These are phyloP conservation scores for Hydropsyche tenuis DNA, from an alignment of 1,140 invertebrate species.

Conservation along the genomic window DNA sequence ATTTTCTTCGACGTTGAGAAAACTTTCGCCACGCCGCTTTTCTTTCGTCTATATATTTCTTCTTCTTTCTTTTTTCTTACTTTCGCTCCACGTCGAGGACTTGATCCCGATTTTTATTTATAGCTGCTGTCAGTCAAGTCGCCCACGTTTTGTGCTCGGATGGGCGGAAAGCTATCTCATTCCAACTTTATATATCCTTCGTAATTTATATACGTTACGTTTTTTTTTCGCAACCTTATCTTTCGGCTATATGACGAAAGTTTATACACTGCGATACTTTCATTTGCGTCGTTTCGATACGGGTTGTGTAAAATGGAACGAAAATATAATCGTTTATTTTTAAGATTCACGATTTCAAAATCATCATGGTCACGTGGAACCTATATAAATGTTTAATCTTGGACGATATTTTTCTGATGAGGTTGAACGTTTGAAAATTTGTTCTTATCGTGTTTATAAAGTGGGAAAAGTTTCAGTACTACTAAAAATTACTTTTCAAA, in stretches of 20 bases:
- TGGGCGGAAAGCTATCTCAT: conserved; percentile 21
- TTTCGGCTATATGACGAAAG: too few relatives aligned
- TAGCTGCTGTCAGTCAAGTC: conserved; percentile 23
- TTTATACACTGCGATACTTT: background rate
- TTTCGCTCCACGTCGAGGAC: conserved; percentile 7
- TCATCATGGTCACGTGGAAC: too few relatives aligned
- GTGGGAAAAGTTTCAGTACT: too few relatives aligned
- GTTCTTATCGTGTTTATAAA: too few relatives aligned
- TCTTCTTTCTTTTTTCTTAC: background rate
- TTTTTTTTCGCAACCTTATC: background rate
- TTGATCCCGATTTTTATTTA: conserved; percentile 29
- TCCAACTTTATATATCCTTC: background rate
- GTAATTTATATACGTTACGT: conserved; percentile 15
- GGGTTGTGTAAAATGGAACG: background rate
- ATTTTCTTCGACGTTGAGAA: background rate
- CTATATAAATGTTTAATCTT: too few relatives aligned
- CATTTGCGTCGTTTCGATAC: background rate
- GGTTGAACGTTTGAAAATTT: too few relatives aligned
- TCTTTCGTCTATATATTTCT: background rate
- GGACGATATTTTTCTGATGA: too few relatives aligned
- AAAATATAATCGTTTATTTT: background rate
- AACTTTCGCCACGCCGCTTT: conserved; percentile 6
- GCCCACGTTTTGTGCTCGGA: conserved; percentile 21
- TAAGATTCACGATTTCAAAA: too few relatives aligned
- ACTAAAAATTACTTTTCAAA: too few relatives aligned